Conservation (phyloP, 2,797 vertebrate genomes). For the Rhinella marina region DNA sequence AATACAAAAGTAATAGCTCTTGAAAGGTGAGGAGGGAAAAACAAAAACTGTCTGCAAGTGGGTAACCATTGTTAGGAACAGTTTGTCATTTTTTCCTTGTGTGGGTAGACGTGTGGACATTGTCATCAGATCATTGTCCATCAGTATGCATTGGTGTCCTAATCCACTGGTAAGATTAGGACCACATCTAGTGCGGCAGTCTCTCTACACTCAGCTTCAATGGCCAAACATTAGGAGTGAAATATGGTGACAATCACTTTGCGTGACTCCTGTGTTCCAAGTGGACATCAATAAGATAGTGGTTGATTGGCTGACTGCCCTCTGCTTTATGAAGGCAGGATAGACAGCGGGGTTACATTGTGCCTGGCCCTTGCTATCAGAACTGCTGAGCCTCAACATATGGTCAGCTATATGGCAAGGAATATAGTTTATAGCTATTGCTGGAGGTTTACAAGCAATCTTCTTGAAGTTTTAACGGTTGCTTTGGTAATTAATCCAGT, state of each 20-base stretch:
- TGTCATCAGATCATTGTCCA: background rate
- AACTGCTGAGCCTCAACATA: slow-evolving; percentile 69
- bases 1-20: too few relatives aligned
- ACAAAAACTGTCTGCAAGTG: too few relatives aligned
- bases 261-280: slow-evolving; percentile 37
- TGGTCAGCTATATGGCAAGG: slow-evolving; percentile 69
- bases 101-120: background rate
- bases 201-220: background rate
- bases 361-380: slow-evolving; percentile 65
- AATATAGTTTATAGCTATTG: slow-evolving; percentile 73
- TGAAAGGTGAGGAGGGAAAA: too few relatives aligned
- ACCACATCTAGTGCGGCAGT: slow-evolving; percentile 1
- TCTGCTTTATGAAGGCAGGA: slow-evolving; percentile 30
- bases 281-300: slow-evolving; percentile 62
- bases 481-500: slow-evolving; percentile 79
- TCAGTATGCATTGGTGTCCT: background rate
- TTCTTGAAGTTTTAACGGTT: slow-evolving; percentile 84
- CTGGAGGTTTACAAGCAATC: slow-evolving; percentile 78
- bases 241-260: slow-evolving; percentile 30
- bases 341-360: slow-evolving; percentile 61
- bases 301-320: slow-evolving; percentile 64
- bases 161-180: background rate
- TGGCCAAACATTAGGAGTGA: slow-evolving; percentile 20
- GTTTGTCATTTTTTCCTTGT: background rate
- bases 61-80: background rate